These are phyloP conservation scores for Onthophagus taurus DNA, from an alignment of 1,140 invertebrate species.

Conservation along the genomic window DNA sequence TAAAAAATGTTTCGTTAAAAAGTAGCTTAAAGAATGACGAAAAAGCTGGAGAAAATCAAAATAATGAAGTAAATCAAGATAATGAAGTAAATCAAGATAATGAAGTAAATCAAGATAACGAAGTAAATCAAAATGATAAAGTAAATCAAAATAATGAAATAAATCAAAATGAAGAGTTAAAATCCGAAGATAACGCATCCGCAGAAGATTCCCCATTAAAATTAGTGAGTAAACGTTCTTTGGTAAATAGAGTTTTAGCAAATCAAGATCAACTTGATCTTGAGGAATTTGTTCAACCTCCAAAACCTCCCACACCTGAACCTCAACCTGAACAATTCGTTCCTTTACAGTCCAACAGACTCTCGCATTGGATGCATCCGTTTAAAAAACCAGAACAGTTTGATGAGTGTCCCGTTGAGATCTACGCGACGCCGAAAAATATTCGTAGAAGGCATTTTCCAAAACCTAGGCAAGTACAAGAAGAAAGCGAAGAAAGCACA, in stretches of 20 bases:
- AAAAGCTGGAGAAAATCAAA: too few relatives aligned
- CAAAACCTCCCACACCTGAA: conserved; percentile 23
- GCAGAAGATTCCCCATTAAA: conserved; percentile 12
- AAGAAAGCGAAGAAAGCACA: conserved; percentile 12
- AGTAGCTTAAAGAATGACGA: too few relatives aligned
- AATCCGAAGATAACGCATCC: conserved; percentile 11
- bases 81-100: too few relatives aligned
- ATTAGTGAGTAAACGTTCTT: conserved; percentile 31
- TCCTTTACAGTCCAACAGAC: conserved; percentile 33
- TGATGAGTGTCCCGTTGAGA: conserved; percentile 32
- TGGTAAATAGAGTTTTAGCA: conserved; percentile 32
- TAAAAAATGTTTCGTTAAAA: too few relatives aligned
- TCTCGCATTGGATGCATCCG: conserved; percentile 34
- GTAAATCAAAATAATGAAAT: conserved; percentile 4
- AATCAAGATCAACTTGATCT: conserved; percentile 33
- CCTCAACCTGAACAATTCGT: conserved; percentile 26
- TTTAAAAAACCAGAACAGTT: conserved; percentile 33
- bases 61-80: too few relatives aligned
- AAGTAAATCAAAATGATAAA: not conserved
- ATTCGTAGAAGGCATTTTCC: conserved; percentile 33
- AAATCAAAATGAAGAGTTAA: conserved; percentile 10
- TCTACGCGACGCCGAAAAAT: conserved; percentile 33
- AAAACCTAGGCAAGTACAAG: conserved; percentile 17
- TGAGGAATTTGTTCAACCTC: conserved; percentile 27
- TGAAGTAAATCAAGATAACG: not conserved